Evolutionary conservation across 1,140 invertebrate genomes (phyloP), one percentile per base, ranked within the genome.

Genomic region (Rhyzopertha dominica): DNA sequence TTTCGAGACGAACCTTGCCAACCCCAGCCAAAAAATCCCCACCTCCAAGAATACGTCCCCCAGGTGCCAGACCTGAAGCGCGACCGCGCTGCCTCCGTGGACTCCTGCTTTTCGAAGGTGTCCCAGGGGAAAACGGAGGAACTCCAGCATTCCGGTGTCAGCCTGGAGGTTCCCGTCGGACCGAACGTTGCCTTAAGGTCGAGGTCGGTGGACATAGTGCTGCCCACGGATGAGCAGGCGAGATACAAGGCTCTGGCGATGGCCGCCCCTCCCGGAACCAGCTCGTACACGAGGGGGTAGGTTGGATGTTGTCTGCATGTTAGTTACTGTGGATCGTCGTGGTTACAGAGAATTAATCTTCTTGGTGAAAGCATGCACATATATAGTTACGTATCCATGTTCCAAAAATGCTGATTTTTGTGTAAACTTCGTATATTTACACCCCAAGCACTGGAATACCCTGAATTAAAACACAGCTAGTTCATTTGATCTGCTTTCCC

Each of bases 191-290:
- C 78, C 5, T 74, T 81, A 2, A 74, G 90, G n/a, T 93, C 90
- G 3, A 79, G 87, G 42, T 92, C 88, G 19, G 89, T 94, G 28
- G 90, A 95, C 65, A 91, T 94, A 46, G 87, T 88, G 9, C 69
- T 95, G 41, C 90, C 90, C 1, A 93, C 89, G 1, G 85, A 88
- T 32, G 82, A 86, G 54, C 84, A 90, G 58, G 82, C 84, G 2
- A 73, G 85, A 37, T 92, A 92, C 63, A 88, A 88, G 44, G 87
- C 89, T 4, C 70, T 88, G 36, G 76, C 78, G 23, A 68, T 80
- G 61, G 63, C 63, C 8, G 63, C 67, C 13, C 67, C 62, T 3
- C 39, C 53, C 19, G 36, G 25, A 8, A 29, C 54, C 19, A 34
- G 36, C 5, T 24, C 39, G 7, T 25, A 53, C 12, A 39, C 40